Conservation (phyloP, 2,113 vertebrate species). For the Pristiophorus japonicus region DNA sequence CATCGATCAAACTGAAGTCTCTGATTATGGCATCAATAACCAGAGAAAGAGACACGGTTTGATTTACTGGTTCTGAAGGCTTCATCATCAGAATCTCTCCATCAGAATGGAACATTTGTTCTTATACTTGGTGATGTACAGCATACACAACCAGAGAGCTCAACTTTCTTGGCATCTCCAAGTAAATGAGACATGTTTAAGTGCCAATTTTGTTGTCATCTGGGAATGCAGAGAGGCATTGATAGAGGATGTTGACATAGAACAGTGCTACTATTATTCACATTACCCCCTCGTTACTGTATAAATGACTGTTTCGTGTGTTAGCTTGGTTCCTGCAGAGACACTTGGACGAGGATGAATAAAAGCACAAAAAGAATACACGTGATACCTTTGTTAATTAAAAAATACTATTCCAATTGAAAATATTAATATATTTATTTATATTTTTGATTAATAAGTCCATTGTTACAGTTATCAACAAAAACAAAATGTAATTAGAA, state of each 20-base stretch:
- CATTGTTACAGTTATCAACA: background rate
- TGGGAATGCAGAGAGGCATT: background rate
- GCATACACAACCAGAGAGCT: background rate
- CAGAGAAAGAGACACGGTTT: background rate
- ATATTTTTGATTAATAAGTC: background rate
- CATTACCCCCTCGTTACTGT: background rate
- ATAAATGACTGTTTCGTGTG: conserved; percentile 1
- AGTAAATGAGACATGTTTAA: background rate
- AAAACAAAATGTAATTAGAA: background rate
- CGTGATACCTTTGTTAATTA: background rate
- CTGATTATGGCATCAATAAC: background rate
- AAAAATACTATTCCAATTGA: background rate
- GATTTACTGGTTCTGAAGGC: background rate
- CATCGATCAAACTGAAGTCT: background rate
- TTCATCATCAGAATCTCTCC: background rate
- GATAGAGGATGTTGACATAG: conserved; percentile 11
- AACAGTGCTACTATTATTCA: conserved; percentile 15
- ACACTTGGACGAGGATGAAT: background rate
- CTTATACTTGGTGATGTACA: background rate
- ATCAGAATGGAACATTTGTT: conserved; percentile 5
- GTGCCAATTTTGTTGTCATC: conserved; percentile 17
- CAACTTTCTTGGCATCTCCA: background rate
- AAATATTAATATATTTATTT: background rate
- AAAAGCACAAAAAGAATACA: background rate
- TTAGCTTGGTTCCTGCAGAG: background rate